A percentile compares a stretch with the other conserved stretches of the same genome.
Conservation (phyloP, 2,113 vertebrate species). For the Baryphthengus martii region DNA sequence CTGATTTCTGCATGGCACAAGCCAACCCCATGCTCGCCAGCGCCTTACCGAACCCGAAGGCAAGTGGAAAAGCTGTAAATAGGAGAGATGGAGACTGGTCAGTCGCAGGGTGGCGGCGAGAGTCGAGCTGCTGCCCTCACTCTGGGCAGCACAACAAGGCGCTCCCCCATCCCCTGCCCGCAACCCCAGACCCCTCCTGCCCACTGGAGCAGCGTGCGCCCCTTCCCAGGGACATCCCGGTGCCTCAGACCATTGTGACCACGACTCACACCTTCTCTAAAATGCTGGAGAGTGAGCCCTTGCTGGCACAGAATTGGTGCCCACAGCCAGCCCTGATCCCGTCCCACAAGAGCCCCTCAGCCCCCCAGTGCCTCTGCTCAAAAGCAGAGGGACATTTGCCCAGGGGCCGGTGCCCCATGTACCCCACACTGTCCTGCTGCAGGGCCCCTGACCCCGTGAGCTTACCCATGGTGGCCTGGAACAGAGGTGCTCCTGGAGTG, state of each 20-base stretch:
- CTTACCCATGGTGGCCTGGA: neutral
- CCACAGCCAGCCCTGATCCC: neutral
- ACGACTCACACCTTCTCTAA: rapidly evolving
- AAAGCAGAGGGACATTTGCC: neutral
- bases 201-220: neutral
- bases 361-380: neutral
- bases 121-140: no score
- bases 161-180: neutral
- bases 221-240: neutral
- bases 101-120: no score
- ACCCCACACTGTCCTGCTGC: rapidly evolving
- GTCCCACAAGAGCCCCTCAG: neutral
- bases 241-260: neutral
- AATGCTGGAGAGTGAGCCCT: neutral
- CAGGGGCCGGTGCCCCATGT: rapidly evolving
- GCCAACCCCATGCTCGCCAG: neutral
- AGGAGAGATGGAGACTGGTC: no score
- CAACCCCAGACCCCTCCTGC: neutral
- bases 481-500: rapidly evolving
- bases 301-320: neutral
- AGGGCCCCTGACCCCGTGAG: neutral
- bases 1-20: neutral
- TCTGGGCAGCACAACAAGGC: no score
- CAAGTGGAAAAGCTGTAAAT: no score
- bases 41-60: neutral